phyloP scores from a whole-genome alignment of 2,888 invertebrate species.

The Bugula neritina region DNA sequence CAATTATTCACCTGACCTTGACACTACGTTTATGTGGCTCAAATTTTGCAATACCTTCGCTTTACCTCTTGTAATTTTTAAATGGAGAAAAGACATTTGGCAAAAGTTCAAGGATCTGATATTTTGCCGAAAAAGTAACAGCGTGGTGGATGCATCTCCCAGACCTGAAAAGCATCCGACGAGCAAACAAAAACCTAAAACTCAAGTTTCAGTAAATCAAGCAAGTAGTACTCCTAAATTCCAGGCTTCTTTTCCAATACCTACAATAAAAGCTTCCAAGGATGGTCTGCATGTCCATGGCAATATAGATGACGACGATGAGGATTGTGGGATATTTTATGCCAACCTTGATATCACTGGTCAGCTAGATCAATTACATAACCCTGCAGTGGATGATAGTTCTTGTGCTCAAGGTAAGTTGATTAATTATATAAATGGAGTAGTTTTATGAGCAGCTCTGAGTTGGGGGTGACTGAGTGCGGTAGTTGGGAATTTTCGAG shows the following conservation, averaged over 20 bases:
- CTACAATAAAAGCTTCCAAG: slow-evolving; percentile 6
- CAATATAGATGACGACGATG: neutral
- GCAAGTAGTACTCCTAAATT: neutral
- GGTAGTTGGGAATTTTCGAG: too few relatives aligned
- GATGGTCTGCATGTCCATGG: slow-evolving; percentile 24
- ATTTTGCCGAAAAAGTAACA: slow-evolving; percentile 43
- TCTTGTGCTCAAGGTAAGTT: neutral
- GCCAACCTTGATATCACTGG: slow-evolving; percentile 9
- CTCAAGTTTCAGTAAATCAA: too few relatives aligned
- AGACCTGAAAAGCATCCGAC: neutral
- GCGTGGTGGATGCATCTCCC: slow-evolving; percentile 37
- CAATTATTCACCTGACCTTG: slow-evolving; percentile 39
- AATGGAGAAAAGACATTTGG: slow-evolving; percentile 43
- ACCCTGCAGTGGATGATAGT: neutral
- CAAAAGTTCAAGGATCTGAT: slow-evolving; percentile 41
- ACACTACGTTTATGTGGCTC: slow-evolving; percentile 42
- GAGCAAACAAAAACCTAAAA: neutral
- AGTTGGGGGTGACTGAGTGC: too few relatives aligned
- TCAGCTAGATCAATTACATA: neutral
- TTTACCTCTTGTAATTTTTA: slow-evolving; percentile 40
- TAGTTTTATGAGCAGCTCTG: too few relatives aligned
- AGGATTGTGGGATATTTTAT: neutral
- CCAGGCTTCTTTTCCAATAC: slow-evolving; percentile 20
- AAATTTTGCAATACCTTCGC: slow-evolving; percentile 39
- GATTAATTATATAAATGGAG: too few relatives aligned